These are phyloP conservation scores for Platichthys flesus DNA, from an alignment of 2,113 vertebrate genomes.

Conservation along the genomic window DNA sequence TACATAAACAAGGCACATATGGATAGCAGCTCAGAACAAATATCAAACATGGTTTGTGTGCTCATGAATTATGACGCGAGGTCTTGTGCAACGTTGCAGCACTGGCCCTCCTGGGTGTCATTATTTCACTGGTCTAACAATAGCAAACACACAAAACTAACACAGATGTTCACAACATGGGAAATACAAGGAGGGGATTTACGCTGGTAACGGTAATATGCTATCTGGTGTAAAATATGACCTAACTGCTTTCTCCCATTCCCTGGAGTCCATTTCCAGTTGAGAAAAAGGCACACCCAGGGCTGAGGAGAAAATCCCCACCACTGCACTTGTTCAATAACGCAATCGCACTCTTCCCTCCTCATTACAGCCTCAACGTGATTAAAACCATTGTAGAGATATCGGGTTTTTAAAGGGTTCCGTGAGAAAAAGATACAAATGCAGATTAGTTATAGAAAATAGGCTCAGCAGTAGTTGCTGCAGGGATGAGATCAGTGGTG, in stretches of 20 bases:
- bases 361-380: conserved; percentile 9
- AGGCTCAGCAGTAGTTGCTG: conserved; percentile 45
- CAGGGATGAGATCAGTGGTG: conserved; percentile 67
- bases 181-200: conserved; percentile 36
- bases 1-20: conserved; percentile 32
- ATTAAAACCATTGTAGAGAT: conserved; percentile 17
- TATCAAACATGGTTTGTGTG: conserved; percentile 62
- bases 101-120: conserved; percentile 49
- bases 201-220: conserved; percentile 40
- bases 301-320: conserved; percentile 65
- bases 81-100: conserved; percentile 63
- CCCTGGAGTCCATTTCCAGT: conserved; percentile 62
- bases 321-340: conserved; percentile 77
- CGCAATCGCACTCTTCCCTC: conserved; percentile 39
- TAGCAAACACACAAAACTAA: conserved; percentile 66
- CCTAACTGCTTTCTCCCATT: conserved; percentile 66
- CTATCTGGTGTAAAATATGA: conserved; percentile 66
- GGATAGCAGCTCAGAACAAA: conserved; percentile 53
- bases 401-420: background rate
- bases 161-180: conserved; percentile 79
- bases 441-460: conserved; percentile 7
- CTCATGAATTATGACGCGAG: conserved; percentile 49
- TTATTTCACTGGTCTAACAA: conserved; percentile 55
- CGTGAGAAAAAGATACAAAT: conserved; percentile 9
- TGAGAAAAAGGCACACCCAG: conserved; percentile 82